Evolutionary conservation across 2,797 vertebrate genomes (phyloP), one percentile per base, ranked within the genome.

Genomic region (Pterois miles): DNA sequence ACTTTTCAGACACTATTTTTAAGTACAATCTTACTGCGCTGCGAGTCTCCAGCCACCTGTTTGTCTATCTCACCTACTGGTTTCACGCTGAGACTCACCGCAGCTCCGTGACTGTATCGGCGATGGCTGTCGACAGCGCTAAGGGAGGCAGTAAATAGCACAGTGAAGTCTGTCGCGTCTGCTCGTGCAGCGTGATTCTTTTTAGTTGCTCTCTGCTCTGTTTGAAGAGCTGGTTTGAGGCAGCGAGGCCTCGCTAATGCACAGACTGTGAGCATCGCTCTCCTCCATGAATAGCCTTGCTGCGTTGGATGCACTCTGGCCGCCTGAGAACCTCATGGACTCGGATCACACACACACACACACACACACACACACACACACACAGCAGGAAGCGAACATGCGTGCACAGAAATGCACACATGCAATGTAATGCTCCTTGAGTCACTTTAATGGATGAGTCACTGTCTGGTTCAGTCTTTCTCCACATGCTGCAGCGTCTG

Each of bases 401-500:
- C 29, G 29, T 5, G 29, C 18, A 43, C n/a, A 65, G 27, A 53
- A 65, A 69, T 8, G 3, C 59, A 65, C 70, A 78, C 76, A 60
- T 53, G 65, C n/a, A 0, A 52, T 5, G 52, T 31, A 46, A 76
- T 73, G 69, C 62, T 62, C 54, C 66, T 66, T 34, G 73, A 78
- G 75, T 86, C 80, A 53, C 66, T 80, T 76, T 50, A 33, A 34
- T 62, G 6, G 56, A 85, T 86, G 85, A 91, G 71, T 88, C 90
- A 86, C 53, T 65, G 84, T 83, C 83, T 84, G 65, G 18, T 83
- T 80, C 62, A 33, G 66, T 77, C 71, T 76, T 72, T 76, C 75
- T 71, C 81, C 78, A 40, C 70, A 78, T 81, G 78, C 72, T 84
- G 6, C 74, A 69, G 63, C 62, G 76, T 84, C 81, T 86, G 82